Evolutionary conservation across 2,797 vertebrate species (phyloP).

Genomic region (Chromobotia macracanthus): DNA sequence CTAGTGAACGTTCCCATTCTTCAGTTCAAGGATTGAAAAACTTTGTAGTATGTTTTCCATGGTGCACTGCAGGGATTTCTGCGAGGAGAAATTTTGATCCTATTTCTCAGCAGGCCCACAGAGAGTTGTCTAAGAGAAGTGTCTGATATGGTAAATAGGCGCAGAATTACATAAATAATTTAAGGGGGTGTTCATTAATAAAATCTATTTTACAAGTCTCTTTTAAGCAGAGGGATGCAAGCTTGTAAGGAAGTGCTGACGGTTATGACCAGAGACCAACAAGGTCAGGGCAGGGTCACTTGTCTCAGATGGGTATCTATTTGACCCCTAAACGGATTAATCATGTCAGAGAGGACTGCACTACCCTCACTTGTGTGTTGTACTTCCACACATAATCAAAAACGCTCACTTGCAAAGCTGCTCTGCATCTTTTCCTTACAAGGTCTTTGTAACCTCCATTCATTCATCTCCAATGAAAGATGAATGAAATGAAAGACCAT

Average conservation of each 20-base stretch:
- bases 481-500: too few relatives aligned
- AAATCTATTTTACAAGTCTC: too few relatives aligned
- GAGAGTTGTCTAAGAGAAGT: constrained; percentile 27
- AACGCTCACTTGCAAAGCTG: neutral
- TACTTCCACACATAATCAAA: constrained; percentile 13
- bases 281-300: too few relatives aligned
- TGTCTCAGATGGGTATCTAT: constrained; percentile 14
- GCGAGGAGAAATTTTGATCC: constrained; percentile 15
- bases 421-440: constrained; percentile 15
- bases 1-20: neutral
- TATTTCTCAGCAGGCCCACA: constrained; percentile 20
- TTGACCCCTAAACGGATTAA: constrained; percentile 21
- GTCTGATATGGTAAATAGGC: constrained; percentile 44
- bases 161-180: constrained; percentile 44
- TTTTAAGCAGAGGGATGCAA: neutral
- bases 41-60: constrained; percentile 7
- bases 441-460: constrained; percentile 25
- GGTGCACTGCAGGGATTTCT: constrained; percentile 3
- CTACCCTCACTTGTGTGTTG: neutral
- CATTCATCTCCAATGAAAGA: constrained; percentile 29
- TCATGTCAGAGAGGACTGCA: constrained; percentile 3
- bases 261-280: too few relatives aligned
- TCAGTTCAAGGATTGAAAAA: too few relatives aligned
- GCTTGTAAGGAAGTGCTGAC: neutral
- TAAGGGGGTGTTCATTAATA: constrained; percentile 25